phyloP scores from a whole-genome alignment of 2,113 vertebrate genomes.

The Myanophis thanlyinensis region DNA sequence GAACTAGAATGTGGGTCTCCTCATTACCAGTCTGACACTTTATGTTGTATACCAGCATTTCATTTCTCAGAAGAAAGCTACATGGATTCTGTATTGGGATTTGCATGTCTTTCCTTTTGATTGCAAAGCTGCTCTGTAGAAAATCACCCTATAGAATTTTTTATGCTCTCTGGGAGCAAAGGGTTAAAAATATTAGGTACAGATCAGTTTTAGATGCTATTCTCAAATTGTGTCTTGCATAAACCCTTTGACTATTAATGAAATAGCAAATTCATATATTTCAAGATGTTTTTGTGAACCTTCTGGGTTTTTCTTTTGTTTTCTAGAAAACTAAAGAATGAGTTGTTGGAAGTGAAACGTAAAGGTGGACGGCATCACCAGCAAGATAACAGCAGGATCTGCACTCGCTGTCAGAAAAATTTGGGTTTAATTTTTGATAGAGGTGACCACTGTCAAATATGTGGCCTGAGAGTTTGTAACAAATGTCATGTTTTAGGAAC shows the following conservation, averaged over 20 bases:
- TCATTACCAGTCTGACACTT: background rate
- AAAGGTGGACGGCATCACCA: constrained; percentile 72
- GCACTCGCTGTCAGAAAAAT: constrained; percentile 82
- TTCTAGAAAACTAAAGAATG: constrained; percentile 90
- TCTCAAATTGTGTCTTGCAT: background rate
- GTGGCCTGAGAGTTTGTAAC: constrained; percentile 81
- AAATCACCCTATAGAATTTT: background rate
- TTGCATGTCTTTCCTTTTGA: background rate
- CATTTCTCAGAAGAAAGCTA: background rate
- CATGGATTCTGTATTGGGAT: background rate
- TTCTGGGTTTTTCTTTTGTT: background rate
- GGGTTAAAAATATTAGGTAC: background rate
- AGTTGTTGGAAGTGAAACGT: constrained; percentile 88
- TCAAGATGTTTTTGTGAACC: background rate
- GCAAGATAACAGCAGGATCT: constrained; percentile 77
- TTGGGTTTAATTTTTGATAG: constrained; percentile 90
- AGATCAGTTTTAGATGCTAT: background rate
- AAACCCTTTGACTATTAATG: background rate
- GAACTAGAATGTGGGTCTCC: background rate
- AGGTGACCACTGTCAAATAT: constrained; percentile 82
- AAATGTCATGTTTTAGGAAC: constrained; percentile 69
- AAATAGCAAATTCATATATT: background rate
- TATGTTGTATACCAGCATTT: background rate
- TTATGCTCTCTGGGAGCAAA: background rate
- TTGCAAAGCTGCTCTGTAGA: background rate